Conservation (phyloP, 2,113 vertebrate genomes). For the Lampris megalopsis region DNA sequence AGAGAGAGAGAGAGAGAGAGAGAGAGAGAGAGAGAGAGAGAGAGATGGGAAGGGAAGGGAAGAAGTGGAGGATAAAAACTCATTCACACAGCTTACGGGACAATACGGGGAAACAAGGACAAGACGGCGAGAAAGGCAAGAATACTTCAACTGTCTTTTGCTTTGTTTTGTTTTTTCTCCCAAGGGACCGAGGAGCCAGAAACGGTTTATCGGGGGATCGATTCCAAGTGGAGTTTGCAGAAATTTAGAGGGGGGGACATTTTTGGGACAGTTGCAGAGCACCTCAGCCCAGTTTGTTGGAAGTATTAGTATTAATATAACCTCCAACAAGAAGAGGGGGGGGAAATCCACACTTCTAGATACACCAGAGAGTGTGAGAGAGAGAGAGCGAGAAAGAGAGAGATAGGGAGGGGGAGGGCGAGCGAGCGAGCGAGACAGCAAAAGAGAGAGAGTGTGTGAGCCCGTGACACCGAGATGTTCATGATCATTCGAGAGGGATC, state of each 20-base stretch:
- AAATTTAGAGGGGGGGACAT: not conserved
- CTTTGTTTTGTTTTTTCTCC: not conserved
- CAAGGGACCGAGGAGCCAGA: not conserved
- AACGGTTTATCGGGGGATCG: not conserved
- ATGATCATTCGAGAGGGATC: conserved; percentile 83
- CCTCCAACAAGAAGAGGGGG: not conserved
- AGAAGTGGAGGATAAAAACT: conserved; percentile 9
- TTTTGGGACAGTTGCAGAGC: not conserved
- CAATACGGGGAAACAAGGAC: not conserved
- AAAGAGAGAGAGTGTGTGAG: conserved; percentile 47
- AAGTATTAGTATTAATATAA: conserved; percentile 21
- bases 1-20: conserved; percentile 30
- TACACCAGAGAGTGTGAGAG: conserved; percentile 19
- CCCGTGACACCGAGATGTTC: conserved; percentile 77
- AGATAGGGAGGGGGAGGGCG: conserved; percentile 44
- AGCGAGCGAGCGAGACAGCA: conserved; percentile 41
- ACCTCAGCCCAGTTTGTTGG: not conserved
- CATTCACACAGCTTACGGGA: not conserved
- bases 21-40: conserved; percentile 24
- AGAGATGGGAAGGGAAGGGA: not conserved
- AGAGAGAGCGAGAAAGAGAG: conserved; percentile 27
- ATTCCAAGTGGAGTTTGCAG: not conserved
- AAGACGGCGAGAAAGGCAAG: not conserved
- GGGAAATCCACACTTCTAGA: not conserved
- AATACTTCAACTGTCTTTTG: not conserved